phyloP scores from a whole-genome alignment of 2,113 vertebrate genomes.

The Corythornis madagascariensis region DNA sequence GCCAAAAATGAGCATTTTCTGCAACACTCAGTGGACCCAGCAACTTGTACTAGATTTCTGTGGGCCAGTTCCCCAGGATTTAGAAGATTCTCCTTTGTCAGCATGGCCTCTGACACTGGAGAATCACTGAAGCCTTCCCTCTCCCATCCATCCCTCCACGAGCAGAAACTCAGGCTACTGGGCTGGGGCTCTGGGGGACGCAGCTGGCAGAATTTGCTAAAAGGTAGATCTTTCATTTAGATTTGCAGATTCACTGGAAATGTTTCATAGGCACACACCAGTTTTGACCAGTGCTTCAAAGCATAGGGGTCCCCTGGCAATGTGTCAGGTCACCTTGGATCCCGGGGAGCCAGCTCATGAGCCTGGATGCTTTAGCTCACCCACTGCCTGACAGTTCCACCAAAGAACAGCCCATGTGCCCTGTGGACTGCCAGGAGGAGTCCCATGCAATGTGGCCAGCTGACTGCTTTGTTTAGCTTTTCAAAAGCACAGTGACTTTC shows the following conservation, averaged over 20 bases:
- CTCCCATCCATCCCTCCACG: background rate
- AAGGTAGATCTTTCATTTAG: background rate
- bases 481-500: background rate
- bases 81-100: background rate
- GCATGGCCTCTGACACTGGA: background rate
- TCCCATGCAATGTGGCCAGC: background rate
- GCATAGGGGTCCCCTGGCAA: background rate
- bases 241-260: background rate
- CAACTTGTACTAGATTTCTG: background rate
- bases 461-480: background rate
- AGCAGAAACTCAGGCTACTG: background rate
- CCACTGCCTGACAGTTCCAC: background rate
- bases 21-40: background rate
- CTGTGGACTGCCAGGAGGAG: background rate
- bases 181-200: background rate
- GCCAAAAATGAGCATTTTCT: background rate
- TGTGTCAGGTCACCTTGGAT: background rate
- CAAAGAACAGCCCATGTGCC: background rate
- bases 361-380: background rate
- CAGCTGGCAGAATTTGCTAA: background rate
- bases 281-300: background rate
- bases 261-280: background rate
- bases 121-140: background rate
- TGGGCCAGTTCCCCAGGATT: background rate
- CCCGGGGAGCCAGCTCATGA: fast-evolving